Evolutionary conservation across 2,113 vertebrate species (phyloP).

Genomic region (Platichthys stellatus): DNA sequence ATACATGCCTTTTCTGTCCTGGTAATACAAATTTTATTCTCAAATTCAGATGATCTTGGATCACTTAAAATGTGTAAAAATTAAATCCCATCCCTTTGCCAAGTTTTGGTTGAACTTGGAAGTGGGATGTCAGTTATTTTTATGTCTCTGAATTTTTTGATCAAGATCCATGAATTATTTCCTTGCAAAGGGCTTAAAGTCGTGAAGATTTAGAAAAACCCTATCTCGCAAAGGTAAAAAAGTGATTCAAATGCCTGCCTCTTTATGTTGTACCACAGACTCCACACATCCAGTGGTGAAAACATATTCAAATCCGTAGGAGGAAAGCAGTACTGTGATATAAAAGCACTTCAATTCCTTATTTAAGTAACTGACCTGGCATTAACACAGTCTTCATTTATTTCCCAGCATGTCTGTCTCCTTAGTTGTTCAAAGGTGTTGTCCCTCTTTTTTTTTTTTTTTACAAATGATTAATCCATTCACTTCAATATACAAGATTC

Average conservation of each 20-base stretch:
- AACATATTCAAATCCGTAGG: not conserved
- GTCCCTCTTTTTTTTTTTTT: not conserved
- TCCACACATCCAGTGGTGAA: not conserved
- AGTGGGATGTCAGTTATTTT: no score
- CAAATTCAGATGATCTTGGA: no score
- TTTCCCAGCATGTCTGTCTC: not conserved
- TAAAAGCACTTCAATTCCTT: not conserved
- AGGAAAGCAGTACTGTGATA: not conserved
- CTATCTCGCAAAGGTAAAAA: no score
- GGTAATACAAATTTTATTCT: not conserved
- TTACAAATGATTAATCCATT: not conserved
- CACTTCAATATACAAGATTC: slow-evolving; percentile 10
- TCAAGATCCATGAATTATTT: no score
- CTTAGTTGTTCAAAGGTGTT: not conserved
- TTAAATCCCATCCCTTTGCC: no score
- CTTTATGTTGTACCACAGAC: not conserved
- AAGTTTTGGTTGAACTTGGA: no score
- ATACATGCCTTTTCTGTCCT: not conserved
- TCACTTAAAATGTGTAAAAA: no score
- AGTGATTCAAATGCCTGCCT: not conserved
- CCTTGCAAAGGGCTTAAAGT: no score
- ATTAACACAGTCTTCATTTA: not conserved
- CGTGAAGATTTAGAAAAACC: no score
- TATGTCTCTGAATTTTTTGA: no score
- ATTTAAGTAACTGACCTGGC: not conserved